These are phyloP conservation scores for Hydrocynus forskahlii DNA, from an alignment of 2,797 vertebrate species.

Conservation along the genomic window DNA sequence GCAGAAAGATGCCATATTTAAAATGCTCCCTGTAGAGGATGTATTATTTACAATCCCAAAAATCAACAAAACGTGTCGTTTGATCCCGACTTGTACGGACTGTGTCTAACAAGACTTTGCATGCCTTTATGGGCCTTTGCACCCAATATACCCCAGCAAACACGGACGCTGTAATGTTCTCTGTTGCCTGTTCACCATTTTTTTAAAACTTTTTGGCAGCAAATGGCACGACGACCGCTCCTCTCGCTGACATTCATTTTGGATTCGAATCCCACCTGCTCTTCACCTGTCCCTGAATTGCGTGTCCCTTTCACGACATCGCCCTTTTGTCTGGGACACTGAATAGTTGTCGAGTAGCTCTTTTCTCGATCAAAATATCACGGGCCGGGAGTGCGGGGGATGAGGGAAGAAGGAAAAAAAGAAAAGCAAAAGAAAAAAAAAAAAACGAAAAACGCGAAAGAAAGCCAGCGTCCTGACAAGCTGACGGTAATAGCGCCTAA, in stretches of 20 bases:
- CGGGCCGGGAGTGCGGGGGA: neutral
- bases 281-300: neutral
- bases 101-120: too few relatives aligned
- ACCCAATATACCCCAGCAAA: neutral
- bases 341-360: neutral
- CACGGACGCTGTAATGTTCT: neutral
- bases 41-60: too few relatives aligned
- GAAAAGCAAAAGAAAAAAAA: too few relatives aligned
- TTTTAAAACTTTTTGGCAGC: neutral
- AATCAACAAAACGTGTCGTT: too few relatives aligned
- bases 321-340: neutral
- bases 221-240: neutral
- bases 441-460: neutral
- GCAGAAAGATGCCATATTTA: too few relatives aligned
- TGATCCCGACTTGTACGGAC: too few relatives aligned
- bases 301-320: neutral
- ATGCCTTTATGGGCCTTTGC: neutral
- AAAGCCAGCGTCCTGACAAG: slow-evolving; percentile 53
- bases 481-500: slow-evolving; percentile 67
- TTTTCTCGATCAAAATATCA: slow-evolving; percentile 7
- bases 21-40: too few relatives aligned
- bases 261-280: too few relatives aligned
- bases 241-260: neutral
- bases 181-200: neutral
- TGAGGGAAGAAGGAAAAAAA: neutral